These are phyloP conservation scores for Varanus komodoensis DNA, from an alignment of 2,113 vertebrate genomes.

Conservation along the genomic window DNA sequence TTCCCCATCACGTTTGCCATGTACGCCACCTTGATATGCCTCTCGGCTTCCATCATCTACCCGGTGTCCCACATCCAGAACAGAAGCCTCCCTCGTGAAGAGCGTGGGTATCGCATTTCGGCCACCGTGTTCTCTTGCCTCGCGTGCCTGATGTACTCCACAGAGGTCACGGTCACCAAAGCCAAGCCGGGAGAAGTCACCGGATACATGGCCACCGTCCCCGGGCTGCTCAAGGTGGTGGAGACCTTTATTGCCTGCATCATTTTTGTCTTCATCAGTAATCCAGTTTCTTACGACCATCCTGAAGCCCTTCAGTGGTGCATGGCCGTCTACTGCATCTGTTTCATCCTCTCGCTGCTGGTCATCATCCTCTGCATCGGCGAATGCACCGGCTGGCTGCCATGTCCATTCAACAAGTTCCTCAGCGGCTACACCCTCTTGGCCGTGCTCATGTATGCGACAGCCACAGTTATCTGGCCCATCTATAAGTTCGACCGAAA, in stretches of 20 bases:
- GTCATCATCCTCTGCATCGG: slow-evolving; percentile 87
- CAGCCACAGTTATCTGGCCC: slow-evolving; percentile 87
- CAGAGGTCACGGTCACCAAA: slow-evolving; percentile 86
- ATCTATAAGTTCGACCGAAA: slow-evolving; percentile 85
- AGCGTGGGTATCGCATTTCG: slow-evolving; percentile 76
- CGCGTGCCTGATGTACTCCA: slow-evolving; percentile 83
- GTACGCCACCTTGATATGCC: slow-evolving; percentile 87
- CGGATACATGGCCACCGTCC: slow-evolving; percentile 91
- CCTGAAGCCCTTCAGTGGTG: slow-evolving; percentile 82
- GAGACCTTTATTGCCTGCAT: slow-evolving; percentile 90
- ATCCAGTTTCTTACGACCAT: slow-evolving; percentile 70
- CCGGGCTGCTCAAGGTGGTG: slow-evolving; percentile 89
- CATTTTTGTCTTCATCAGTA: slow-evolving; percentile 88
- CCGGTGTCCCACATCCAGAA: slow-evolving; percentile 82
- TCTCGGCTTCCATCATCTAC: slow-evolving; percentile 90
- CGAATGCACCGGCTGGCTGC: slow-evolving; percentile 86
- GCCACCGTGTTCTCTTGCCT: slow-evolving; percentile 87
- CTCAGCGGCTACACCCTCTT: slow-evolving; percentile 84
- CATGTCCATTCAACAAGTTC: slow-evolving; percentile 86
- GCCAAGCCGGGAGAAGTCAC: slow-evolving; percentile 86
- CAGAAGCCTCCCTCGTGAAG: neutral
- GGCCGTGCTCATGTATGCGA: slow-evolving; percentile 84
- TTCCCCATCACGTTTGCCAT: slow-evolving; percentile 91
- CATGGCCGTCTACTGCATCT: slow-evolving; percentile 88
- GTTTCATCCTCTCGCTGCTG: slow-evolving; percentile 86